Base-by-base conservation (phyloP, 2,888 invertebrate genomes). In the Cybosia mesomella region DNA sequence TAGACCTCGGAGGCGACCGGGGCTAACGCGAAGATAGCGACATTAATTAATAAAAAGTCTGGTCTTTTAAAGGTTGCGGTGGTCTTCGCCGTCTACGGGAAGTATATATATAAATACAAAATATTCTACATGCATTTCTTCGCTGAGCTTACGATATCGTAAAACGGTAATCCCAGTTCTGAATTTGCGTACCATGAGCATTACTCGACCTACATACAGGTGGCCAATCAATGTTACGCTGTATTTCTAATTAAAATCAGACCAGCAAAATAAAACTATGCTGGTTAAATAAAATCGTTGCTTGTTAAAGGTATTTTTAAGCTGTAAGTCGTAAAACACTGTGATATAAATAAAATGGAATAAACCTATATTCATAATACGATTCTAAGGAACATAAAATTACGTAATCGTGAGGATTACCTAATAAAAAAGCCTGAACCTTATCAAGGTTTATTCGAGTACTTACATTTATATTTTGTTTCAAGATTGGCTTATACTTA, bases 361-460 rank as follows among this genome's bases (percentile, higher is more conserved):
- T 55, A 49, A 58, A 22, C 49, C 24, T 62, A 58, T 11, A 53
- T 67, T 61, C 55, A 24, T 62, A 62, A 67, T n/a, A 67, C 49
- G 55, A 21, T 66, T 61, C 61, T 49, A 28, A 58, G 57, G 54
- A 67, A 60, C 54, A 66, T 66, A 36, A 60, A 57, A 62, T 58
- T 15, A 43, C n/a, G 24, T 57, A 67, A 67, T 43, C 49, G 57
- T 67, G 67, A 57, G 60, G 54, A 62, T 67, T 62, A 49, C 43
- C 49, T 24, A 62, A 67, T 67, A 67, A 67, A 61, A 62, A 28
- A n/a, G 43, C 57, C 55, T n/a, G 49, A 62, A 32, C 34, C 67
- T 66, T 67, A 62, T 67, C 61, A 67, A 62, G 34, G 55, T 58
- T 57, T 67, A 67, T 67, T 67, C 43, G 32, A 62, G 34, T 36